Conservation (phyloP, 2,113 vertebrate species). For the Odocoileus virginianus region DNA sequence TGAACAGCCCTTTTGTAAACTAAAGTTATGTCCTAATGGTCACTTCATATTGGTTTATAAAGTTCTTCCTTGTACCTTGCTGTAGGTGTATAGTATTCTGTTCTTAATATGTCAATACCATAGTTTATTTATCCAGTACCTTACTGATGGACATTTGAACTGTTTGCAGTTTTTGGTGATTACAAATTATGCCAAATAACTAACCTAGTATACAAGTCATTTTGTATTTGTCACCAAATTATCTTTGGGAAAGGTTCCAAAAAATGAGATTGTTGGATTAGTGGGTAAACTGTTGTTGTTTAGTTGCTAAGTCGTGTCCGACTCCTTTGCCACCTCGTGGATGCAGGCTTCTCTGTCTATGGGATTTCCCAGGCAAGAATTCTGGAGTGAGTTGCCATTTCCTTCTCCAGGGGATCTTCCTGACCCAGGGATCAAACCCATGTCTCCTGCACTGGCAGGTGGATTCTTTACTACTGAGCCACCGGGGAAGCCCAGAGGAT, state of each 20-base stretch:
- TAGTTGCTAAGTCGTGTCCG: background rate
- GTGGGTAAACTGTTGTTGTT: background rate
- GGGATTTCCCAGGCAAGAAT: background rate
- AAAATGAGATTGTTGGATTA: background rate
- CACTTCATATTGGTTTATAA: background rate
- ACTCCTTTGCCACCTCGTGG: background rate
- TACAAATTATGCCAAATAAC: background rate
- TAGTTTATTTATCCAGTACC: background rate
- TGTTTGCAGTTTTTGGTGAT: background rate
- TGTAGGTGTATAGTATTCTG: background rate
- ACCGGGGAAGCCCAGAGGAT: background rate
- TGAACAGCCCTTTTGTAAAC: background rate
- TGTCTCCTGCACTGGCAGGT: background rate
- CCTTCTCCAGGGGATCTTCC: background rate
- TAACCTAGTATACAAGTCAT: background rate
- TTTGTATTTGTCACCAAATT: background rate
- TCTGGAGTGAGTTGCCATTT: background rate
- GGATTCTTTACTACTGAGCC: background rate
- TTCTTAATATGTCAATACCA: background rate
- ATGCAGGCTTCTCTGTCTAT: background rate
- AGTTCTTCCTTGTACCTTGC: background rate
- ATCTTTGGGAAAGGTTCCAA: background rate
- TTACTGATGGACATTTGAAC: background rate
- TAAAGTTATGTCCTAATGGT: background rate
- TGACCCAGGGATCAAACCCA: background rate